Evolutionary conservation across 2,113 vertebrate species (phyloP).

Genomic region (Telmatochromis sp.): DNA sequence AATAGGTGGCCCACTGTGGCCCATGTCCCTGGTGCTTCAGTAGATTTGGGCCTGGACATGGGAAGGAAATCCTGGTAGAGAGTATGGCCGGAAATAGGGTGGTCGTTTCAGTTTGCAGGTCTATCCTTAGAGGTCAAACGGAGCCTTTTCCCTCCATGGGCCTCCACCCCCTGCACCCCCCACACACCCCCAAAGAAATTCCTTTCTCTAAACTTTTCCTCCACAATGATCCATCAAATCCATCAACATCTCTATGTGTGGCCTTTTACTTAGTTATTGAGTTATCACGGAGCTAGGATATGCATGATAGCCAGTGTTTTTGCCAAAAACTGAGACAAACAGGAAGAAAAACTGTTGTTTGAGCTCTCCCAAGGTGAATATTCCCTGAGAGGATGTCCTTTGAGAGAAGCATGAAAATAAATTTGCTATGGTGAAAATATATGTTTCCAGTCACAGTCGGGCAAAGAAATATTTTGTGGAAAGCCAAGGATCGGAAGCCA

Average conservation of each 20-base stretch:
- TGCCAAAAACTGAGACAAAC: slow-evolving; percentile 20
- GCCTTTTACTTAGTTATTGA: background rate
- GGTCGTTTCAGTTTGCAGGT: slow-evolving; percentile 57
- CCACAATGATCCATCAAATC: background rate
- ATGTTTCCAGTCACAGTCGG: slow-evolving; percentile 9
- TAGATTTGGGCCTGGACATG: slow-evolving; percentile 50
- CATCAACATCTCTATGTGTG: slow-evolving; percentile 3
- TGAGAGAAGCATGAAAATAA: slow-evolving; percentile 24
- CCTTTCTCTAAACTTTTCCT: slow-evolving; percentile 22
- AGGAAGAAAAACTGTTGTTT: background rate
- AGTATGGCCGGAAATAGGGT: slow-evolving; percentile 48
- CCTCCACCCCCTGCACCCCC: background rate
- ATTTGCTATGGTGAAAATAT: slow-evolving; percentile 29
- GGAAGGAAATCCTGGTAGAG: slow-evolving; percentile 72
- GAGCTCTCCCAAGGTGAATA: background rate
- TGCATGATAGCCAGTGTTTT: background rate
- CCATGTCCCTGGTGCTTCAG: slow-evolving; percentile 49
- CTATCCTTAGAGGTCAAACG: slow-evolving; percentile 56
- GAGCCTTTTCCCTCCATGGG: slow-evolving; percentile 19
- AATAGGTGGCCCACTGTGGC: slow-evolving; percentile 65
- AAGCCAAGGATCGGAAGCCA: background rate
- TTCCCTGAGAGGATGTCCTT: background rate
- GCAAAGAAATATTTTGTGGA: slow-evolving; percentile 5
- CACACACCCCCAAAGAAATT: slow-evolving; percentile 40
- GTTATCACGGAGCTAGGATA: background rate